These are phyloP conservation scores for Drosophila rufa DNA, from an alignment of 1,140 invertebrate species.

Conservation along the genomic window DNA sequence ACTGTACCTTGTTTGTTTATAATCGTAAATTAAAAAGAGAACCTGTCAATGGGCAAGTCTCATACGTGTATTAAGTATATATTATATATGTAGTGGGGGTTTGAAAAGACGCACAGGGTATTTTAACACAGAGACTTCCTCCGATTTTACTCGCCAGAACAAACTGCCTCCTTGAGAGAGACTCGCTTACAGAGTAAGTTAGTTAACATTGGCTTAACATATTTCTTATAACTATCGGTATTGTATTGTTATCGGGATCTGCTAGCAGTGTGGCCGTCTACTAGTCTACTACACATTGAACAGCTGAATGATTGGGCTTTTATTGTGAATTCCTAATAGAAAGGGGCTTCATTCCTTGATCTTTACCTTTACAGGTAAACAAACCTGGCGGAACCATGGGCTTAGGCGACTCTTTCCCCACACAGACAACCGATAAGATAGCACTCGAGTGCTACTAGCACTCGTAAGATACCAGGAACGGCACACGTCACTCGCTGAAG, in stretches of 20 bases:
- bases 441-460: background rate
- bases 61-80: background rate
- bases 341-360: constrained; percentile 18
- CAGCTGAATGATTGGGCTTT: constrained; percentile 20
- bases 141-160: no score
- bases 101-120: no score
- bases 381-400: constrained; percentile 1
- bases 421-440: constrained; percentile 41
- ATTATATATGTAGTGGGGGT: no score
- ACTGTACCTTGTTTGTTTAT: constrained; percentile 32
- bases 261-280: no score
- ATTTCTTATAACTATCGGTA: no score
- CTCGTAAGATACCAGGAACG: background rate
- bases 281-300: background rate
- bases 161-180: no score
- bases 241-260: no score
- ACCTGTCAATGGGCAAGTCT: background rate
- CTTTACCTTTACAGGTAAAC: constrained; percentile 29
- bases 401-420: constrained; percentile 1
- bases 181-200: no score
- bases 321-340: background rate
- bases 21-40: constrained; percentile 11
- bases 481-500: constrained; percentile 9
- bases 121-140: no score
- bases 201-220: no score